Evolutionary conservation across 2,113 vertebrate genomes (phyloP), one percentile per base, ranked within the genome.

Genomic region (Scartelaos histophorus): DNA sequence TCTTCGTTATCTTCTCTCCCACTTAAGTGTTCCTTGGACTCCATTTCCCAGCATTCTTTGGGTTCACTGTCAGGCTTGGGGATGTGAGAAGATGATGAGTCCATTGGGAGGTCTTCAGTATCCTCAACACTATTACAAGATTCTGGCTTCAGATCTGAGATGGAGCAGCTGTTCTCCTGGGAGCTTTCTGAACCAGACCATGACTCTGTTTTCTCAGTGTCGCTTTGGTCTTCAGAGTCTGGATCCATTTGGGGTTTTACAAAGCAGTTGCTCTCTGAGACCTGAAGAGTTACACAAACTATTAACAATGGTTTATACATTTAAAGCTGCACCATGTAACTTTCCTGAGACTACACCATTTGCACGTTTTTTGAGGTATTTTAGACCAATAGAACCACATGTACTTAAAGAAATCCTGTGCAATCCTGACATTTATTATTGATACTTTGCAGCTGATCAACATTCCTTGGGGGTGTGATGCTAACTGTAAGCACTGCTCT

Each of bases 191-290:
- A 91, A 58, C 88, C 87, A 45, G 85, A 90, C 68, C 80, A 94
- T 49, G 92, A 87, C 69, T 90, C 86, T 69, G 92, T 76, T 22
- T 73, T 71, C 29, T 91, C 92, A 53, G 86, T 88, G 25, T 84
- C 94, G 70, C 93, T 90, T 68, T 78, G 78, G 0, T 74, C 87
- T 73, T 92, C 91, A 17, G 22, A 16, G 34, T 78, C 81, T 79
- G 76, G 83, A 13, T 92, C 90, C 89, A 92, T 91, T 38, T 81
- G 19, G n/a, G 54, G 67, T 38, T 62, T 84, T 62, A 82, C 66
- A 78, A 38, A 49, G 9, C 82, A 68, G 65, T 56, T 12, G 60
- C 43, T 78, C n/a, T 73, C 64, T 74, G 69, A 61, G 49, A 80
- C 85, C 89, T 91, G 81, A 1, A 75, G 51, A 85, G 79, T 34